A percentile compares a stretch with the other conserved stretches of the same genome.
Evolutionary conservation across 1,140 invertebrate species (phyloP).

Genomic region (Lysiphlebus fabarum): DNA sequence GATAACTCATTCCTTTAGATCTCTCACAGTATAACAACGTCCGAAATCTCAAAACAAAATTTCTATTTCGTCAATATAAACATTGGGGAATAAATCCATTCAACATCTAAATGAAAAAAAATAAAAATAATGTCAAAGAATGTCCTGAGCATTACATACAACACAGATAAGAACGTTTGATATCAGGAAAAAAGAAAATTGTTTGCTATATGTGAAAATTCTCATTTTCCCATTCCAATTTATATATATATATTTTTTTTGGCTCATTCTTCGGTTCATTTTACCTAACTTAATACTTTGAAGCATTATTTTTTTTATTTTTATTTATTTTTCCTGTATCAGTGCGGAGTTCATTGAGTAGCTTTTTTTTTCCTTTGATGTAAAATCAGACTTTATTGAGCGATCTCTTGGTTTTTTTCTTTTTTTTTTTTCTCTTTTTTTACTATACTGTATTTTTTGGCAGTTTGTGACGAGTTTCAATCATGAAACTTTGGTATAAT

Average conservation of each 20-base stretch:
- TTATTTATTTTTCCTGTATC: slow-evolving; percentile 1
- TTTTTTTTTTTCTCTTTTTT: background rate
- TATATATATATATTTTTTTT: background rate
- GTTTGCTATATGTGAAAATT: background rate
- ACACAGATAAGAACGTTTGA: too few relatives aligned
- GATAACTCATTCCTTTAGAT: slow-evolving; percentile 45
- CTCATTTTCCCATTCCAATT: slow-evolving; percentile 7
- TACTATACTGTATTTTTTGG: too few relatives aligned
- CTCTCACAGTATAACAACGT: slow-evolving; percentile 9
- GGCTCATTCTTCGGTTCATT: slow-evolving; percentile 4
- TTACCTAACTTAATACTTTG: slow-evolving; percentile 7
- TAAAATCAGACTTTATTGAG: slow-evolving; percentile 27
- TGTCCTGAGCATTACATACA: too few relatives aligned
- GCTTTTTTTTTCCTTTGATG: slow-evolving; percentile 22
- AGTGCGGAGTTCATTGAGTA: slow-evolving; percentile 23
- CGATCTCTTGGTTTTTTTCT: background rate
- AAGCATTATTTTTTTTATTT: slow-evolving; percentile 5
- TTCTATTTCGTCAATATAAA: slow-evolving; percentile 14
- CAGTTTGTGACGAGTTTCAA: too few relatives aligned
- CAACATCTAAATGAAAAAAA: slow-evolving; percentile 5
- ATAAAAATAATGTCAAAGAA: background rate
- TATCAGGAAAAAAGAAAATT: too few relatives aligned
- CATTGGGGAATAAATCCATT: slow-evolving; percentile 9
- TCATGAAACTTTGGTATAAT: too few relatives aligned
- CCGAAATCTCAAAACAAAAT: slow-evolving; percentile 3